A percentile compares a stretch with the other conserved stretches of the same genome.
These are phyloP conservation scores for Xestia c-nigrum DNA, from an alignment of 2,888 invertebrate species.

Conservation along the genomic window DNA sequence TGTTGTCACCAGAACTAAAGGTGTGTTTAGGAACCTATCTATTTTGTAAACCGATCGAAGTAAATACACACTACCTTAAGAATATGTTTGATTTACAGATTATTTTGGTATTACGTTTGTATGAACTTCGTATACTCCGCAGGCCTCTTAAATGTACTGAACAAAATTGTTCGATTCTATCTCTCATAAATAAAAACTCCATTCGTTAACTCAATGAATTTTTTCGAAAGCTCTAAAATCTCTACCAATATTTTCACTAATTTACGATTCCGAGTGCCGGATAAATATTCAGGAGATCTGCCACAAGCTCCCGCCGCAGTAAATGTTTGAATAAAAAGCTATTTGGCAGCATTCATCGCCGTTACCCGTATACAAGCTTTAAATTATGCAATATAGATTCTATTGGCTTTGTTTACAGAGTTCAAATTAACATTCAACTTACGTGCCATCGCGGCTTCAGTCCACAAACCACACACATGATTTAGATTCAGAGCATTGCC, in stretches of 20 bases:
- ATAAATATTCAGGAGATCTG: conserved; percentile 19
- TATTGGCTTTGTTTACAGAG: background rate
- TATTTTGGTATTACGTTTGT: too few relatives aligned
- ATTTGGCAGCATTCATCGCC: background rate
- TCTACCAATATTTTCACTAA: background rate
- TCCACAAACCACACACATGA: background rate
- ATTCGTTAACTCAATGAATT: background rate
- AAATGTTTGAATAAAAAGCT: background rate
- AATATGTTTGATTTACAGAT: too few relatives aligned
- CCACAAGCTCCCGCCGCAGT: background rate
- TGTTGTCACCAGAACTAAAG: too few relatives aligned
- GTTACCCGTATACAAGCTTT: background rate
- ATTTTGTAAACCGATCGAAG: too few relatives aligned
- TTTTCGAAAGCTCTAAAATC: background rate
- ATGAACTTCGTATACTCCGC: too few relatives aligned
- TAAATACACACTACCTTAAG: too few relatives aligned
- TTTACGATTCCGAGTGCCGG: conserved; percentile 1
- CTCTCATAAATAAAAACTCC: background rate
- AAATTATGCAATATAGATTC: background rate
- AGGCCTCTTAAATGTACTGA: too few relatives aligned
- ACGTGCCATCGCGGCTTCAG: background rate
- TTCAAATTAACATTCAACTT: background rate
- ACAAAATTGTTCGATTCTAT: too few relatives aligned
- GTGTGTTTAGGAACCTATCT: too few relatives aligned
- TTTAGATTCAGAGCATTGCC: background rate